Evolutionary conservation across 2,113 vertebrate species (phyloP), one percentile per base, ranked within the genome.

Genomic region (Aramus guarauna): DNA sequence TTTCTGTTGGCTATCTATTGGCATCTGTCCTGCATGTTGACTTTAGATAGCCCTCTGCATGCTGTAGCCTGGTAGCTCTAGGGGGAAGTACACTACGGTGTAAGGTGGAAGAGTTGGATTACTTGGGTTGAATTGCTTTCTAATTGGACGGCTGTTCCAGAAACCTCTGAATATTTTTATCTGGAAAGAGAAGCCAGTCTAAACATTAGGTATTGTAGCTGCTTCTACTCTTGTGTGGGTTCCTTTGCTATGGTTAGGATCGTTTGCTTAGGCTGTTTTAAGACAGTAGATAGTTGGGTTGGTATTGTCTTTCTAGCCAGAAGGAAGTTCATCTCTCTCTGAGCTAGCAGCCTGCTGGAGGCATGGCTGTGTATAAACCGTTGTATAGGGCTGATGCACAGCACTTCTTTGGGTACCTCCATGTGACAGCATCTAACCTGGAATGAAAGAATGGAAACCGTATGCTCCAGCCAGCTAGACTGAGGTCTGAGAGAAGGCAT

Each of bases 1-100:
- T 80, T 81, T 48, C 55, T 71, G 17, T 75, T 66, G 45, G n/a
- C 12, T 59, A 3, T 16, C 66, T 78, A 0, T 50, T 4, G 3
- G 23, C 34, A 7, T 24, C 41, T 48, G 24, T n/a, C 3, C 62
- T 15, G 1, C 3, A 9, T 69, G 50, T 36, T 80, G 66, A 29
- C 53, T 90, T 67, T 14, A 77, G 88, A 24, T 30, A 62, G 20
- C 10, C 23, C 50, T 50, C 55, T 62, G 81, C 82, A 20, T 0
- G 2, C 58, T 52, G n/a, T 23, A 39, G 64, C 50, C 30, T 85
- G 11, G 52, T 76, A 78, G 73, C 50, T 74, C 9, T 32, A 52
- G 36, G 36, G 67, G 47, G 56, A 27, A 11, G n/a, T 15, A 36
- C 4, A 23, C 30, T 68, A 6, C 0, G 0, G 23, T 23, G 32